phyloP scores from a whole-genome alignment of 2,797 vertebrate species.

The Xiphorhynchus erythropygius region DNA sequence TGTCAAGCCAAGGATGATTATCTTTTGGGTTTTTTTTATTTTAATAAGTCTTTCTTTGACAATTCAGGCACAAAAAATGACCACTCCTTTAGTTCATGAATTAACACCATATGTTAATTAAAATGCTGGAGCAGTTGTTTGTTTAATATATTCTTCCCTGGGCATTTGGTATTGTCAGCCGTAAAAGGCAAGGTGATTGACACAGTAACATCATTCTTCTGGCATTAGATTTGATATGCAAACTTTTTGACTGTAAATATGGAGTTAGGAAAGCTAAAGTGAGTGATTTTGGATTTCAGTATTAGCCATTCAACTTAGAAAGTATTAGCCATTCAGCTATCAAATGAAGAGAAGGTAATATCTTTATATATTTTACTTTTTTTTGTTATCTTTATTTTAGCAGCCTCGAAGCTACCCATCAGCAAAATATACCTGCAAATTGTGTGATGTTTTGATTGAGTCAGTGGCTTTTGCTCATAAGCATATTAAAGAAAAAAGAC shows the following conservation, averaged over 20 bases:
- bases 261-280: neutral
- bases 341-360: neutral
- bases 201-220: neutral
- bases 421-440: slow-evolving; percentile 84
- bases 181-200: neutral
- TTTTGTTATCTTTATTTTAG: slow-evolving; percentile 72
- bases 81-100: neutral
- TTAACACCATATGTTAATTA: neutral
- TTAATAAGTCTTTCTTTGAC: neutral
- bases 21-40: neutral
- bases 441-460: slow-evolving; percentile 88
- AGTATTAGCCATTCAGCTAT: neutral
- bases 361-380: neutral
- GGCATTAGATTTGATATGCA: neutral
- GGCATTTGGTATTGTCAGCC: neutral
- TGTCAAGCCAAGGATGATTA: neutral
- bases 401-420: slow-evolving; percentile 81
- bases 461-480: slow-evolving; percentile 86
- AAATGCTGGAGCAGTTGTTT: neutral
- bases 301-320: neutral
- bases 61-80: neutral
- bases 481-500: slow-evolving; percentile 90
- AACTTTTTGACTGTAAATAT: neutral
- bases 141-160: neutral
- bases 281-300: neutral